These are phyloP conservation scores for Drosophila ironensis DNA, from an alignment of 1,140 invertebrate genomes.

Conservation along the genomic window DNA sequence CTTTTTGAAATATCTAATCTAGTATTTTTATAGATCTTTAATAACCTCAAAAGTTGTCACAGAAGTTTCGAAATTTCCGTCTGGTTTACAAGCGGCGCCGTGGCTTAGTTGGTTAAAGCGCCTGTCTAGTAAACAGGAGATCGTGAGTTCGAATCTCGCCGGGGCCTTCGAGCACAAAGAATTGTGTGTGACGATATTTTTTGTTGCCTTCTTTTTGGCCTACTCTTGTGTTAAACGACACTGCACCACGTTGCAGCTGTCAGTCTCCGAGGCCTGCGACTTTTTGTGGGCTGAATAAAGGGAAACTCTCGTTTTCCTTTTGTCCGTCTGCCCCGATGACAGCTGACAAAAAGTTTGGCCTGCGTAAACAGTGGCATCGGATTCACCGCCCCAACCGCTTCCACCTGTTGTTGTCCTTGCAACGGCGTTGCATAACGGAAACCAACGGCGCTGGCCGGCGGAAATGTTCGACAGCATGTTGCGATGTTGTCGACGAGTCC, in stretches of 20 bases:
- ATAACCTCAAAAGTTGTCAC: not conserved
- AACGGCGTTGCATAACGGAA: constrained; percentile 63
- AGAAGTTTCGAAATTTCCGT: not conserved
- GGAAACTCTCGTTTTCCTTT: constrained; percentile 43
- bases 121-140: constrained; percentile 86
- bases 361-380: constrained; percentile 53
- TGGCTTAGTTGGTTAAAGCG: constrained; percentile 86
- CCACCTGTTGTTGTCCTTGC: constrained; percentile 70
- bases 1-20: not conserved
- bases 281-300: constrained; percentile 21
- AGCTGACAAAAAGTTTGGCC: constrained; percentile 70
- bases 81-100: constrained; percentile 77
- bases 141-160: constrained; percentile 85
- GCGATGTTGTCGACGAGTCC: constrained; percentile 41
- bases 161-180: constrained; percentile 81
- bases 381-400: constrained; percentile 8
- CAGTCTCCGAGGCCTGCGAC: constrained; percentile 21
- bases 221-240: too few species aligned
- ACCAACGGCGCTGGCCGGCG: constrained; percentile 43
- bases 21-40: not conserved
- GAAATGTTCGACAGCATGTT: constrained; percentile 81
- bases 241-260: constrained; percentile 41
- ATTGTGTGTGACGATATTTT: not conserved
- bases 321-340: constrained; percentile 64
- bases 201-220: constrained; percentile 3